These are phyloP conservation scores for Euzetes globulus DNA, from an alignment of 2,888 invertebrate genomes.

Conservation along the genomic window DNA sequence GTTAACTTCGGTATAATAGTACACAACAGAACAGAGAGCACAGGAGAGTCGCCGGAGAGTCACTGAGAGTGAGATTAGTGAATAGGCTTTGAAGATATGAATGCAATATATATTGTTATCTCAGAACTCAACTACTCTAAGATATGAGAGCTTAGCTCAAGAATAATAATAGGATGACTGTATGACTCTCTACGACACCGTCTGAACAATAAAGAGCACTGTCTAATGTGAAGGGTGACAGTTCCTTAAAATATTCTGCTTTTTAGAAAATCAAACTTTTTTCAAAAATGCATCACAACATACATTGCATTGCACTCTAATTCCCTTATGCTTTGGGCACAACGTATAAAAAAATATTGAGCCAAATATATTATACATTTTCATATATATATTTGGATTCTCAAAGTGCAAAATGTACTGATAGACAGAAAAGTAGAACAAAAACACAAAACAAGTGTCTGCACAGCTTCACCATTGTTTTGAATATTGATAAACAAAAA, in stretches of 20 bases:
- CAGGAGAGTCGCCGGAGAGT: no score
- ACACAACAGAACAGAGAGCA: no score
- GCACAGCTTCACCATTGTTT: background rate
- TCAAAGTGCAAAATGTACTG: background rate
- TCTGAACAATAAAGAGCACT: background rate
- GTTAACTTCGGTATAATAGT: background rate
- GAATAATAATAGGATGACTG: conserved; percentile 21
- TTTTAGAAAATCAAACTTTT: conserved; percentile 19
- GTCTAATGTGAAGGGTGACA: conserved; percentile 15
- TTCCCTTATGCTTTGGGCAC: conserved; percentile 19
- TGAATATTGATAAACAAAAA: background rate
- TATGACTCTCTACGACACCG: background rate
- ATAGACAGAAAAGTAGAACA: background rate
- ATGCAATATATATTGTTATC: conserved; percentile 20
- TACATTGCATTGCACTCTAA: conserved; percentile 4
- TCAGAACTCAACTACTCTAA: conserved; percentile 2
- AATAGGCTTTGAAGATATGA: conserved; percentile 16
- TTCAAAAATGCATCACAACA: conserved; percentile 4
- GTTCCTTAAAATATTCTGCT: conserved; percentile 17
- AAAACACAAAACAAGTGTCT: background rate
- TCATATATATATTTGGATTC: background rate
- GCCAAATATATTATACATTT: conserved; percentile 3
- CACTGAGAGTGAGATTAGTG: background rate
- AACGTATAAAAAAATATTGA: conserved; percentile 4
- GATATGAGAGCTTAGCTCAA: conserved; percentile 12